Percentiles rank a stretch among this genome's conserved stretches.
Evolutionary conservation across 1,140 invertebrate genomes (phyloP).

Genomic region (Sinonovacula constricta): DNA sequence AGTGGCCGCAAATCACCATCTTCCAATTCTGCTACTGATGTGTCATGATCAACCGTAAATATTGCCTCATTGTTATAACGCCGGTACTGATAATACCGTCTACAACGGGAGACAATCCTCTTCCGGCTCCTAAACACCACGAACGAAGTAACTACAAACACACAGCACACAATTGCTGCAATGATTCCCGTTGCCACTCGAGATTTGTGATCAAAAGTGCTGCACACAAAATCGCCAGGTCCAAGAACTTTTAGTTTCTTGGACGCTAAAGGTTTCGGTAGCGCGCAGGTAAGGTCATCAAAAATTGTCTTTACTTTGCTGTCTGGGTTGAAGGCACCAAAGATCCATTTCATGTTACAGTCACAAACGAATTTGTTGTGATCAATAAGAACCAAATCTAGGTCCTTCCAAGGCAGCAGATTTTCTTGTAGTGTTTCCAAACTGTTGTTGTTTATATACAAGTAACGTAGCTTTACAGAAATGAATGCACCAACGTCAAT

Average conservation of each 20-base stretch:
- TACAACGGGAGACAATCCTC: constrained; percentile 16
- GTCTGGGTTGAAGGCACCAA: constrained; percentile 9
- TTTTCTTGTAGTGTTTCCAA: constrained; percentile 9
- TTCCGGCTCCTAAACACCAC: constrained; percentile 18
- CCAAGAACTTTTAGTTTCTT: neutral
- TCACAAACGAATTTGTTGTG: constrained; percentile 33
- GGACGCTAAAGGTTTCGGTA: neutral
- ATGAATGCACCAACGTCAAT: constrained; percentile 35
- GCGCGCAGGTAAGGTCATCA: neutral
- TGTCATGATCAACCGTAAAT: constrained; percentile 46
- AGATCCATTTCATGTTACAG: constrained; percentile 38
- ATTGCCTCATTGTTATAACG: constrained; percentile 34
- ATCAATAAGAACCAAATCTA: neutral
- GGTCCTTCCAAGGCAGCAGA: constrained; percentile 9
- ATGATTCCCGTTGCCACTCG: constrained; percentile 31
- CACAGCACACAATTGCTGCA: constrained; percentile 16
- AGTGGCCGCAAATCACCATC: constrained; percentile 32
- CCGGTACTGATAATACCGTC: constrained; percentile 40
- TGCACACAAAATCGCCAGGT: constrained; percentile 15
- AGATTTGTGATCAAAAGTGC: neutral
- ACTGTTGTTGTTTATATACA: constrained; percentile 13
- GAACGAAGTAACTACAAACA: neutral
- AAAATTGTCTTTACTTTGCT: constrained; percentile 32
- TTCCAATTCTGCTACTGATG: constrained; percentile 38
- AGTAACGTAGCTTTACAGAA: neutral